Conservation (phyloP, 2,888 invertebrate species). For the Encarsia formosa region DNA sequence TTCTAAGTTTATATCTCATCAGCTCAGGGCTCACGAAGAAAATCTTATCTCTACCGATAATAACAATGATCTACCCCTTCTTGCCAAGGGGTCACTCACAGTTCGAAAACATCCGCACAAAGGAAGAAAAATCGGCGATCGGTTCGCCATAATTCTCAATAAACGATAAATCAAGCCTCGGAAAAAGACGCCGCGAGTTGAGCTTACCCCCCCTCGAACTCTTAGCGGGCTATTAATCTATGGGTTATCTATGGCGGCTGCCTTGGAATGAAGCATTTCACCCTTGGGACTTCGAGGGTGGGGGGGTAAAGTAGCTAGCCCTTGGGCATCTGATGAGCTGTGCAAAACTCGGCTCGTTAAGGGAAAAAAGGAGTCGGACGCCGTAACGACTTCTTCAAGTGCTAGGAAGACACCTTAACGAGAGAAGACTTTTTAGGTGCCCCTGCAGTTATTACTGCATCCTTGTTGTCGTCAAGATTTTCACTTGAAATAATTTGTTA, state of each 20-base stretch:
- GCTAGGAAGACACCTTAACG: no score
- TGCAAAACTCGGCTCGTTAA: constrained; percentile 37
- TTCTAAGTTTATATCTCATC: no score
- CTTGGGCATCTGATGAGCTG: constrained; percentile 45
- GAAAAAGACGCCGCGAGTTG: constrained; percentile 33
- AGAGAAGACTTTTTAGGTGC: no score
- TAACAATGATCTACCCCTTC: no score
- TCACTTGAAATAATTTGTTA: no score
- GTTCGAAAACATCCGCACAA: no score
- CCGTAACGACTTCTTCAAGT: constrained; percentile 9
- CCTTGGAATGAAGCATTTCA: constrained; percentile 50
- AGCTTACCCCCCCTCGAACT: constrained; percentile 30
- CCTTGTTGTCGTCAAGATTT: no score
- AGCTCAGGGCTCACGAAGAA: no score
- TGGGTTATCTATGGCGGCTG: constrained; percentile 52
- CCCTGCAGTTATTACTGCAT: no score
- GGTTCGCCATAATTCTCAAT: constrained; percentile 50
- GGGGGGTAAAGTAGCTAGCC: constrained; percentile 31
- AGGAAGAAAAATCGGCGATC: no score
- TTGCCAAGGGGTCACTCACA: no score
- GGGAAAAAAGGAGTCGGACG: constrained; percentile 22
- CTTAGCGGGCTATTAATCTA: constrained; percentile 49
- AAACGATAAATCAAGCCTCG: constrained; percentile 48
- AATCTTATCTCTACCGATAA: no score
- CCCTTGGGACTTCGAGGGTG: constrained; percentile 47